Evolutionary conservation across 1,140 invertebrate genomes (phyloP), one percentile per base, ranked within the genome.

Genomic region (Anastatus disparis): DNA sequence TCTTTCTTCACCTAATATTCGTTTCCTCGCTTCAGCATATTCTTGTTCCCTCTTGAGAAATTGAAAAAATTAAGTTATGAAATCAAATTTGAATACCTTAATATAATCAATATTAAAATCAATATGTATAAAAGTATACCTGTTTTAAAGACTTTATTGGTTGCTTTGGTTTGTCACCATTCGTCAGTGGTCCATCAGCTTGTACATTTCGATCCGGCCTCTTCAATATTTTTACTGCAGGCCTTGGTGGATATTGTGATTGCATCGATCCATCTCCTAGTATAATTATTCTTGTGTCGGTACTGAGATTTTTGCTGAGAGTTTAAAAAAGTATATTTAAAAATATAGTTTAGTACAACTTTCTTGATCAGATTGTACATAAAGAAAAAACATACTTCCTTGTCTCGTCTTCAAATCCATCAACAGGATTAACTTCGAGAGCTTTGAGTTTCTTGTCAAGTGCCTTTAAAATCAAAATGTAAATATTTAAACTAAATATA

Each of bases 61-160:
- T 46, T 56, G 48, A 27, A 27, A 59, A 65, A 58, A 40, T 64
- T 68, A n/a, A n/a, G n/a, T n/a, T n/a, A n/a, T 61, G 7, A n/a
- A 38, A 24, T 26, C 13, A 58, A 48, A 42, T 42, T 1, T n/a
- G n/a, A n/a, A n/a, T n/a, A n/a, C n/a, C n/a, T n/a, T n/a, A n/a
- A n/a, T n/a, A n/a, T n/a, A n/a, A n/a, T n/a, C n/a, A n/a, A n/a
- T n/a, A n/a, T n/a, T n/a, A n/a, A n/a, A n/a, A n/a, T n/a, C n/a
- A n/a, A n/a, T n/a, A n/a, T n/a, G n/a, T n/a, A 56, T 13, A 22
- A 44, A 48, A 44, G 59, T 20, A 73, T 77, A 88, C 87, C 77
- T 94, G 94, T 86, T 95, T 91, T 10, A 95, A 84, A 52, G 93
- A 94, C 85, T 95, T 95, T 44, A 93, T 91, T 40, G 93, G 94